Base-by-base conservation (phyloP, 2,888 invertebrate genomes). In the Hypolimnas misippus region DNA sequence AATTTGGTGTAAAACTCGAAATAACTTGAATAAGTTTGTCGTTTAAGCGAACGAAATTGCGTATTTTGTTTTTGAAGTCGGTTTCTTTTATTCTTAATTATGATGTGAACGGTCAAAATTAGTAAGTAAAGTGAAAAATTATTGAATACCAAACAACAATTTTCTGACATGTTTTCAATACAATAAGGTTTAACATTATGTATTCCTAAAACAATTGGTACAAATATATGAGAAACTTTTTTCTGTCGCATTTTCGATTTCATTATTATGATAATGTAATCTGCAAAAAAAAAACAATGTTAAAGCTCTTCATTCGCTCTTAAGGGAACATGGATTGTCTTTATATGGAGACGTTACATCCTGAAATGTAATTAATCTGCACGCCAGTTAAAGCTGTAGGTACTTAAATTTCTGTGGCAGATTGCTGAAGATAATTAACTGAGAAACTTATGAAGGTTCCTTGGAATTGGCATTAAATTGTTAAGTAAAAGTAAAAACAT, bases 341-440 rank as follows among this genome's bases (percentile, higher is more conserved):
- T 25, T 4, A 49, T 25, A 49, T 46, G 16, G 44, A 49, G 14
- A 49, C 21, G 29, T 29, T 49, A 49, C 49, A 49, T 49, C 49
- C 29, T 29, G 29, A 49, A 49, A 49, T 49, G 49, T 49, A 29
- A 49, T 29, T 29, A 49, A 29, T 49, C 14, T 49, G 6, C n/a
- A 29, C 8, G 49, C 29, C 25, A 29, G 49, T 29, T 49, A 49
- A 49, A 49, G 29, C 25, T 16, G 8, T n/a, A n/a, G n/a, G n/a
- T 49, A 49, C 49, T 49, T 49, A 49, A 49, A 29, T 49, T n/a
- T 29, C 14, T 14, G 25, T 25, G n/a, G 49, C 25, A 7, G 49
- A 5, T 14, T 19, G 44, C 44, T 49, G 25, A 6, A n/a, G 49
- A 25, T 49, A 49, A 49, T 49, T 49, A 49, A n/a, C 25, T 49